These are phyloP conservation scores for Plagodis dolabraria DNA, from an alignment of 2,888 invertebrate species.

Conservation along the genomic window DNA sequence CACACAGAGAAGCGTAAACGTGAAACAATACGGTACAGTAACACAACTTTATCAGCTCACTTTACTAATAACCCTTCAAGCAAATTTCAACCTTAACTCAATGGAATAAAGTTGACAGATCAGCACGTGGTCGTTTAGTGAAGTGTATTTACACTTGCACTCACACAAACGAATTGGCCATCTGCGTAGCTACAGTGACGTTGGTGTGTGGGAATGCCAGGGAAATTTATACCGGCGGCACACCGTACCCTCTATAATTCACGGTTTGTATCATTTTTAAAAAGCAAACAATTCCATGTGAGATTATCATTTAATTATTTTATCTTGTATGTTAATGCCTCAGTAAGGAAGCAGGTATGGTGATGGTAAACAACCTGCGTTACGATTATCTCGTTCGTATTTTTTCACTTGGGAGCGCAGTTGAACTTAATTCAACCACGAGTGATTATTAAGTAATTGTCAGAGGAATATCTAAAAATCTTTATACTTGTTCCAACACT, in stretches of 20 bases:
- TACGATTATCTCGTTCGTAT: not conserved
- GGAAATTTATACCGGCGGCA: conserved; percentile 71
- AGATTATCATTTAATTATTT: conserved; percentile 68
- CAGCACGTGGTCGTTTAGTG: conserved; percentile 41
- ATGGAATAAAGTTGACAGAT: conserved; percentile 44
- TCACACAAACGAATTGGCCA: conserved; percentile 57
- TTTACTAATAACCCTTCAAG: conserved; percentile 38
- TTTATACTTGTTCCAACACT: not conserved
- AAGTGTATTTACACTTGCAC: conserved; percentile 62
- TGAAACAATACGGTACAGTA: conserved; percentile 84
- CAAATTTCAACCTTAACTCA: conserved; percentile 46
- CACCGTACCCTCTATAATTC: conserved; percentile 65
- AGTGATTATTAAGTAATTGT: too few relatives aligned
- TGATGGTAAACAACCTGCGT: conserved; percentile 21
- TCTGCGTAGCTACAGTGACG: conserved; percentile 62
- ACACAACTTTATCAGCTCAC: conserved; percentile 69
- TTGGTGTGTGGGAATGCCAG: conserved; percentile 77
- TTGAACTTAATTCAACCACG: too few relatives aligned
- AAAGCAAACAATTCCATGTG: conserved; percentile 67
- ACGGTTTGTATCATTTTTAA: conserved; percentile 75
- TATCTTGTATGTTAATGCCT: conserved; percentile 54
- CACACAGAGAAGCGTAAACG: conserved; percentile 83
- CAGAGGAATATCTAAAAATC: too few relatives aligned
- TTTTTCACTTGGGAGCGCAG: too few relatives aligned
- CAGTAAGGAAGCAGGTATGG: conserved; percentile 22